Base-by-base conservation (phyloP, 2,888 invertebrate genomes). In the Branchellion lobata region DNA sequence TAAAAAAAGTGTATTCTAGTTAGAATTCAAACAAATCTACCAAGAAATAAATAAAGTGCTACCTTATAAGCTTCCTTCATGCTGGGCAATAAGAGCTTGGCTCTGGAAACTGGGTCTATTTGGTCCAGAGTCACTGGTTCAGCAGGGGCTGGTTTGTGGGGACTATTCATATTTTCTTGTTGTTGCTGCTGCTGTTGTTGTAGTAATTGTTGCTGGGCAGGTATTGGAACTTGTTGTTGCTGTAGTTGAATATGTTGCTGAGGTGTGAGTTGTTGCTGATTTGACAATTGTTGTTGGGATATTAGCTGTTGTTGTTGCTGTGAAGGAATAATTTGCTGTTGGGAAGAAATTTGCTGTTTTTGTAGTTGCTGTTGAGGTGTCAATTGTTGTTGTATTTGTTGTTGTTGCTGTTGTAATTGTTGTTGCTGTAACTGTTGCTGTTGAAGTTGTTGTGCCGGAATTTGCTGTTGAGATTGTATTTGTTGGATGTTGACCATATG, bases 101-200 rank as follows among this genome's bases (percentile, higher is more conserved):
- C 75, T 14, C 47, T 47, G 18, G n/a, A 40, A 5, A 75, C 2
- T 1, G 75, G 75, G n/a, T 75, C 75, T 2, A 31, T 47, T 21
- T 75, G 51, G 21, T 75, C 75, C n/a, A 72, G 34, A 29, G 18
- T 72, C 14, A n/a, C n/a, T 3, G 21, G n/a, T 24, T 57, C 24
- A 57, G 24, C 14, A 24, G 21, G 61, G 21, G 24, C 14, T 57
- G 21, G 61, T 57, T 57, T 57, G 24, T 14, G 61, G 21, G 61
- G 61, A n/a, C 61, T 57, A n/a, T 57, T 57, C 61, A 57, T 57
- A n/a, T n/a, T n/a, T n/a, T 57, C 61, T n/a, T 57, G 61, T n/a
- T 57, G 61, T 24, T 24, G 21, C n/a, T 24, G 24, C n/a, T 57
- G 61, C 21, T 57, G 61, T 24, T 57, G 61, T 57, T 57, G 61